A percentile compares a stretch with the other conserved stretches of the same genome.
These are phyloP conservation scores for Apodemus sylvaticus DNA, from an alignment of 2,113 vertebrate genomes.

Conservation along the genomic window DNA sequence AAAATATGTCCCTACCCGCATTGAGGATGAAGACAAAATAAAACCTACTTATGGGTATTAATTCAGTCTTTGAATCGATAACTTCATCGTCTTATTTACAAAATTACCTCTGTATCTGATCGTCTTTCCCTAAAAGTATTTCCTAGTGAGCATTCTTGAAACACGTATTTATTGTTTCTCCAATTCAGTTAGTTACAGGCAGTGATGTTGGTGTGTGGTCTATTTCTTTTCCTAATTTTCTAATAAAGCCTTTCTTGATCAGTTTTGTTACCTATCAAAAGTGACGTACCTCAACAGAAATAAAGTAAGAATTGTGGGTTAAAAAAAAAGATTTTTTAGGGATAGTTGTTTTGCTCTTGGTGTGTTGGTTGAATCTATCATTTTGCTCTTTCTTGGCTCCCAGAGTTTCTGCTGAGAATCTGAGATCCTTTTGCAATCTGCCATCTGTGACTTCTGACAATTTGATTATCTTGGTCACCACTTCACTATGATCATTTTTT, in stretches of 20 bases:
- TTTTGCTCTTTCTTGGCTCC: background rate
- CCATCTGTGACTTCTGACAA: background rate
- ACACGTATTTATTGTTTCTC: background rate
- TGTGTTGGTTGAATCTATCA: background rate
- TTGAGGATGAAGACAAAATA: slow-evolving; percentile 19
- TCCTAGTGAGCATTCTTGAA: background rate
- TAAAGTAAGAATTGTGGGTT: background rate
- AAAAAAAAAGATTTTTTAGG: too few relatives aligned
- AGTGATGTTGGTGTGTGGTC: background rate
- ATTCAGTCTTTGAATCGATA: slow-evolving; percentile 21
- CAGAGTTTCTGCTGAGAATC: background rate
- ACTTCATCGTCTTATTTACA: background rate
- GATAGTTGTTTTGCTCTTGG: background rate
- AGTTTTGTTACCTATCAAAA: background rate
- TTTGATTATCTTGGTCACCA: background rate
- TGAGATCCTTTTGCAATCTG: background rate
- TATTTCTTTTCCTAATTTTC: slow-evolving; percentile 48
- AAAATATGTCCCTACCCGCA: background rate
- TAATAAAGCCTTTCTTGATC: slow-evolving; percentile 6
- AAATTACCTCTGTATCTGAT: background rate
- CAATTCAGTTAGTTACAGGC: slow-evolving; percentile 6
- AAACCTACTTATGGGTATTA: background rate
- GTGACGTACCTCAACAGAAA: background rate
- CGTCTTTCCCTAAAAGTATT: slow-evolving; percentile 3
- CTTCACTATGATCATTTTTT: background rate